These are phyloP conservation scores for Turritopsis dohrnii DNA, from an alignment of 30 jellyfish, hydroid and myxozoan species.

Conservation along the genomic window DNA sequence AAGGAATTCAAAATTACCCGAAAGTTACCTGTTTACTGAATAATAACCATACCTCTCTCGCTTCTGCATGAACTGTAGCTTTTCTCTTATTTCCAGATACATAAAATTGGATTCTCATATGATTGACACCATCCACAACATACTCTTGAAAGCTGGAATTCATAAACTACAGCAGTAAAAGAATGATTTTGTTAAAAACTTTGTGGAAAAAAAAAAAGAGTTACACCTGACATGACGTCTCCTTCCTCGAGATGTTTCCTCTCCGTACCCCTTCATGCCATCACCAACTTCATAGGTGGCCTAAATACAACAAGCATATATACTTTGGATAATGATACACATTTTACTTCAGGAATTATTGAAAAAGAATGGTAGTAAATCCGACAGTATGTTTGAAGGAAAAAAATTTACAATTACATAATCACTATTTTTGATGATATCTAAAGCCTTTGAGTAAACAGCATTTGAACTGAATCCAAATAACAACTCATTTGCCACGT, in stretches of 20 bases:
- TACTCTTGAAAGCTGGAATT: conserved; percentile 77
- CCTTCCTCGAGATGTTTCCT: conserved; percentile 95
- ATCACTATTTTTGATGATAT: conserved; percentile 31
- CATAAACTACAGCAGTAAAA: no score
- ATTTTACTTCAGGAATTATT: no score
- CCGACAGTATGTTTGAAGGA: no score
- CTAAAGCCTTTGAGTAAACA: conserved; percentile 86
- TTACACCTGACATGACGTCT: conserved; percentile 89
- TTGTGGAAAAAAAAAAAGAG: no score
- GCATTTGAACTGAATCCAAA: conserved; percentile 97
- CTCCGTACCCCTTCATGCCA: conserved; percentile 90
- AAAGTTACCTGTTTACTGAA: no score
- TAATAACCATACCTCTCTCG: conserved; percentile 91
- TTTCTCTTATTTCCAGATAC: conserved; percentile 84
- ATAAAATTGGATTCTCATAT: conserved; percentile 91
- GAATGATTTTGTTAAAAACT: no score
- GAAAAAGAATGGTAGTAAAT: no score
- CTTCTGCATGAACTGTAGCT: conserved; percentile 91
- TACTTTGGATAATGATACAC: not conserved
- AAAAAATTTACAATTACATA: no score
- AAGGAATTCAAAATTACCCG: no score
- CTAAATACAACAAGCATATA: conserved; percentile 21
- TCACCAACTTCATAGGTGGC: conserved; percentile 62
- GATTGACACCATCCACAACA: conserved; percentile 82
- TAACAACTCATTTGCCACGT: conserved; percentile 81